phyloP scores from a whole-genome alignment of 2,888 invertebrate species.

The Mesorhabditis spiculigera region DNA sequence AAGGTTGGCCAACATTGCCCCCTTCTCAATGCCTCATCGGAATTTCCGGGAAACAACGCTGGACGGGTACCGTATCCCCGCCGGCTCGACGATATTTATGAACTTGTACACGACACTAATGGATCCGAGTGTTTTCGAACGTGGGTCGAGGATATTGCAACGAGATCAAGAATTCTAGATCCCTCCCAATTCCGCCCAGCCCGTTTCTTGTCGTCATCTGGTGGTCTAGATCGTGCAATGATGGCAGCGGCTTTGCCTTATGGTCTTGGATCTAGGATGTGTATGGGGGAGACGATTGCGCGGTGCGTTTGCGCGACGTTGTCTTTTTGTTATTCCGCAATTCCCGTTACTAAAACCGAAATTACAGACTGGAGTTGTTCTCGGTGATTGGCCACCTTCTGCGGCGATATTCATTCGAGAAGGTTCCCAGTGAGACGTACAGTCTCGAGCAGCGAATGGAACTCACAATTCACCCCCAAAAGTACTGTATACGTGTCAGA shows the following conservation, averaged over 20 bases:
- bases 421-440: slow-evolving; percentile 9
- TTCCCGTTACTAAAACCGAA: neutral
- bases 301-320: slow-evolving; percentile 10
- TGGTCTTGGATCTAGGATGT: slow-evolving; percentile 14
- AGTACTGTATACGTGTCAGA: slow-evolving; percentile 1
- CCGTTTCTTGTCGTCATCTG: neutral
- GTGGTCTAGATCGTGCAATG: neutral
- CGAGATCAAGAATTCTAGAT: neutral
- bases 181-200: neutral
- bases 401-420: slow-evolving; percentile 11
- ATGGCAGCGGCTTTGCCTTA: slow-evolving; percentile 11
- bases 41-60: slow-evolving; percentile 13
- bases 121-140: slow-evolving; percentile 10
- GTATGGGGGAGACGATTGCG: slow-evolving; percentile 17
- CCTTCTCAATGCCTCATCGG: slow-evolving; percentile 7
- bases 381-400: slow-evolving; percentile 13
- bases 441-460: slow-evolving; percentile 12
- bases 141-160: neutral
- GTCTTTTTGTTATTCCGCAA: neutral
- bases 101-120: slow-evolving; percentile 15
- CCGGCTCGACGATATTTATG: slow-evolving; percentile 15
- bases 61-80: slow-evolving; percentile 15
- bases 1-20: slow-evolving; percentile 8
- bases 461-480: slow-evolving; percentile 12
- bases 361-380: slow-evolving; percentile 14